phyloP scores from a whole-genome alignment of 1,140 invertebrate genomes.

The Heliconius nattereri region DNA sequence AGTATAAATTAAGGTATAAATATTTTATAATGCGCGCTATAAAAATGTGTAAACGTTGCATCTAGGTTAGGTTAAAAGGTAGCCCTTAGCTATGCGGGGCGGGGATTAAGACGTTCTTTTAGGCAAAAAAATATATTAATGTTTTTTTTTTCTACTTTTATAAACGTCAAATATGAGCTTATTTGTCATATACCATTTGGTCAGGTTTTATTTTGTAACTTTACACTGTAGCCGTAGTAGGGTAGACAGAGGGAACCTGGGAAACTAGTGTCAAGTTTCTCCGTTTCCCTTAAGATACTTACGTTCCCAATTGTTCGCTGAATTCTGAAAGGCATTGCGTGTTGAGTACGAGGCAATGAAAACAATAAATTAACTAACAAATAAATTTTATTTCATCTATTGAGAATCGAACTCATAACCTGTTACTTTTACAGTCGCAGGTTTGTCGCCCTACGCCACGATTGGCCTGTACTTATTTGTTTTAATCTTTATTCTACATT shows the following conservation, averaged over 20 bases:
- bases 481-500: no score
- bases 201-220: background rate
- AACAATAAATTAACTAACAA: no score
- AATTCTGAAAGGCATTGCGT: no score
- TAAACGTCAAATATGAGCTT: background rate
- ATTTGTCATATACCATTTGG: background rate
- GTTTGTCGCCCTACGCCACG: background rate
- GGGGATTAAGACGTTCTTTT: conserved; percentile 22
- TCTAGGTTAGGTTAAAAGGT: conserved; percentile 34
- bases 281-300: background rate
- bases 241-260: no score
- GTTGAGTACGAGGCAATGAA: no score
- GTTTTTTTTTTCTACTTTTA: background rate
- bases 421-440: background rate
- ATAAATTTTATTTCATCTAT: no score
- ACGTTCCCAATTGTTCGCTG: no score
- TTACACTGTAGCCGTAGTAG: no score
- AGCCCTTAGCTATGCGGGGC: conserved; percentile 28
- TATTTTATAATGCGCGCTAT: background rate
- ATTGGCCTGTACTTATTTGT: background rate
- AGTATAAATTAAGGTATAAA: background rate
- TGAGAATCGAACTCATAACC: no score
- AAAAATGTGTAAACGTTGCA: conserved; percentile 1
- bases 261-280: background rate
- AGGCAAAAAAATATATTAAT: background rate